Base-by-base conservation (phyloP, 2,888 invertebrate genomes). In the Hedychridium roseum region DNA sequence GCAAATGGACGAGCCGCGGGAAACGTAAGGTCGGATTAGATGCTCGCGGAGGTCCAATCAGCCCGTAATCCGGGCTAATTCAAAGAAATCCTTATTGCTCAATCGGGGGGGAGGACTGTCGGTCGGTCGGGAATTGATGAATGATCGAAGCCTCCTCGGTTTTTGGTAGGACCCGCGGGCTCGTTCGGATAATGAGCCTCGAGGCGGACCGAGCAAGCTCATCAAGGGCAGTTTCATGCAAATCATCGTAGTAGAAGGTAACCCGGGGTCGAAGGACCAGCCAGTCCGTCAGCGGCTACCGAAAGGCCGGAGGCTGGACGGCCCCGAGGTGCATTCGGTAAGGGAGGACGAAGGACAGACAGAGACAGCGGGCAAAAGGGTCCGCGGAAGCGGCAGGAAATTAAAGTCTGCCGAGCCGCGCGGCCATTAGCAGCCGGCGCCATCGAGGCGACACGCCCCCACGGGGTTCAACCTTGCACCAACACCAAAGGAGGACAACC, bases 331-430 rank as follows among this genome's bases (percentile, higher is more conserved):
- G 56, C 62, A 74, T 73, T 75, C 66, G 71, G 73, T 71, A 68
- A 53, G 45, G 38, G 26, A 7, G 31, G 11, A 11, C 14, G n/a
- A 11, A n/a, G 31, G 31, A 11, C 5, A 31, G 31, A 31, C 54
- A 69, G 73, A 72, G 73, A 73, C 74, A 73, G 70, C 67, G 71
- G 62, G 67, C 69, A 73, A 70, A 64, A 74, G 75, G 73, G 74
- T 71, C 74, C 76, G 77, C 76, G 77, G 77, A 75, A 75, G 78
- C 78, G 72, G 74, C 78, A 80, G 80, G 80, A 80, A 80, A 80
- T 80, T 80, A 79, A 79, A 77, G 79, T 80, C 80, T 80, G 79
- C 76, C 76, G 73, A 76, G 68, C 74, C 71, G 78, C 71, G 78
- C 74, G 72, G 78, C 78, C 78, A 79, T 79, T 79, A 79, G 74